These are phyloP conservation scores for Trichosurus vulpecula DNA, from an alignment of 2,797 vertebrate species.

Conservation along the genomic window DNA sequence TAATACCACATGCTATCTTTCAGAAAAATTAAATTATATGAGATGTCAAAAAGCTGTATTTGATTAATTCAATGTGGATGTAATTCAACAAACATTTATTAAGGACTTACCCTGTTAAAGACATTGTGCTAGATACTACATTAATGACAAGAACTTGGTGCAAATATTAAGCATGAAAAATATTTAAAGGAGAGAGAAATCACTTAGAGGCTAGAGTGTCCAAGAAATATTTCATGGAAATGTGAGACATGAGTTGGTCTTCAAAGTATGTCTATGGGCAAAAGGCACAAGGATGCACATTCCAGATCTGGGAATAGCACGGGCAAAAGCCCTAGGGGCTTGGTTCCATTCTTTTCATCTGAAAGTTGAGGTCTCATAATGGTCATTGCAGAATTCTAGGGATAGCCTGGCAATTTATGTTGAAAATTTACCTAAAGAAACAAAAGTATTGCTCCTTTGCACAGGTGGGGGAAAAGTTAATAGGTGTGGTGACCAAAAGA, in stretches of 20 bases:
- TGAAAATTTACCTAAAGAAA: background rate
- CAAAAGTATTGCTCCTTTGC: background rate
- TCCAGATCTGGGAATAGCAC: background rate
- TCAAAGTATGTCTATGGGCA: background rate
- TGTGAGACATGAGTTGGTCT: background rate
- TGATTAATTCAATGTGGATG: background rate
- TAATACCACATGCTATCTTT: background rate
- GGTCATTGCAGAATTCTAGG: background rate
- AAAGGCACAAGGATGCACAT: background rate
- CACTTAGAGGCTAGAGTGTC: background rate
- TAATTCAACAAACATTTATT: background rate
- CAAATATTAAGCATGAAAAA: background rate
- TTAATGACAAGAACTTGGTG: background rate
- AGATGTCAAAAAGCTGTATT: background rate
- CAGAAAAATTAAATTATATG: background rate
- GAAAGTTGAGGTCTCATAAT: background rate
- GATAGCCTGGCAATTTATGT: background rate
- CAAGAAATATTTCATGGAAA: conserved; percentile 1
- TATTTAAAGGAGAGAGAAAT: background rate
- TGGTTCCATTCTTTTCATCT: background rate
- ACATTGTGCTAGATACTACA: background rate
- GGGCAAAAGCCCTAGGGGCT: background rate
- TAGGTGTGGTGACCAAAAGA: background rate
- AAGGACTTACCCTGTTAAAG: background rate
- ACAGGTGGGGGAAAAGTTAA: background rate